These are phyloP conservation scores for Scyliorhinus canicula DNA, from an alignment of 2,797 vertebrate species.

Conservation along the genomic window DNA sequence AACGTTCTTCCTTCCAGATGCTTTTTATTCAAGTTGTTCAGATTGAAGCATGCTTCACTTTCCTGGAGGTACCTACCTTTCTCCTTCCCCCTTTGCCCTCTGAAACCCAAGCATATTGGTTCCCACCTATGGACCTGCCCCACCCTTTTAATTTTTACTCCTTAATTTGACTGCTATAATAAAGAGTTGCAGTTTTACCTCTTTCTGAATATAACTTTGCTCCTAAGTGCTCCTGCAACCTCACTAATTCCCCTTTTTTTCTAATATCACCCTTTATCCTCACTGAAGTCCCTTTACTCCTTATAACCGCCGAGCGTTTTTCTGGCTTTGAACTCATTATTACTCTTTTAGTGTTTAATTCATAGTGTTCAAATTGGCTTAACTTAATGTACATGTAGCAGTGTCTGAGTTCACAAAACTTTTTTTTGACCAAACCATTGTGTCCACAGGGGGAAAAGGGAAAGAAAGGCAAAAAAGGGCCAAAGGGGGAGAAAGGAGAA, in stretches of 20 bases:
- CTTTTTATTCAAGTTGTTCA: background rate
- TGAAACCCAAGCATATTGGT: conserved; percentile 50
- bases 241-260: conserved; percentile 68
- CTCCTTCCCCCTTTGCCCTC: conserved; percentile 77
- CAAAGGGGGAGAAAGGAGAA: conserved; percentile 99
- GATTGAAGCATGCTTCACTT: conserved; percentile 42
- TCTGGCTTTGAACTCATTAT: conserved; percentile 51
- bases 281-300: conserved; percentile 57
- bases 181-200: conserved; percentile 24
- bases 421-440: conserved; percentile 83
- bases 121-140: conserved; percentile 55
- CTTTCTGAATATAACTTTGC: conserved; percentile 33
- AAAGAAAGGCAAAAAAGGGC: conserved; percentile 99
- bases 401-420: conserved; percentile 46
- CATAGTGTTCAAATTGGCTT: conserved; percentile 34
- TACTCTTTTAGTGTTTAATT: conserved; percentile 42
- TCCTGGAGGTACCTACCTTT: conserved; percentile 69
- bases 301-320: conserved; percentile 54
- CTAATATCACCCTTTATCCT: conserved; percentile 54
- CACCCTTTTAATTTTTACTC: conserved; percentile 50
- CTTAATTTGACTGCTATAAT: conserved; percentile 32
- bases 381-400: conserved; percentile 33
- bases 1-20: background rate
- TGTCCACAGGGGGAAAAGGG: conserved; percentile 99
- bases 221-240: conserved; percentile 50